These are phyloP conservation scores for Actinemys pallida DNA, from an alignment of 2,113 vertebrate genomes.

Conservation along the genomic window DNA sequence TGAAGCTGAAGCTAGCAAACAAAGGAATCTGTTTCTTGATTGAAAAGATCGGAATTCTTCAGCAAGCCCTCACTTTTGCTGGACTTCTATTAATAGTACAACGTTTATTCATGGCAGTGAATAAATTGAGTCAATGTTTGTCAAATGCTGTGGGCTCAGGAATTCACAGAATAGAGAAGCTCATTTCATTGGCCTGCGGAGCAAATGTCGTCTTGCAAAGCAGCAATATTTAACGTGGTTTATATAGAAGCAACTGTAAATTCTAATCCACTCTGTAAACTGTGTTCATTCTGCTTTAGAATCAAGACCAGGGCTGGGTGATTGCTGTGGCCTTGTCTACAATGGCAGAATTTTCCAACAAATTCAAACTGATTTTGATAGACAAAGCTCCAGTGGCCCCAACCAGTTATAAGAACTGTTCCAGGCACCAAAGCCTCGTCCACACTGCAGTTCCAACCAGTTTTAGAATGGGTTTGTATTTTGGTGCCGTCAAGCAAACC, in stretches of 20 bases:
- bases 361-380: neutral
- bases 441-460: neutral
- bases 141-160: slow-evolving; percentile 52
- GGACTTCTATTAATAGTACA: slow-evolving; percentile 61
- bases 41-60: slow-evolving; percentile 72
- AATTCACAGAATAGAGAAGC: slow-evolving; percentile 24
- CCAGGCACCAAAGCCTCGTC: neutral
- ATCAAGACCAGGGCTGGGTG: neutral
- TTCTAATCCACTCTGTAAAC: neutral
- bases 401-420: neutral
- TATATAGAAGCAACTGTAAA: neutral
- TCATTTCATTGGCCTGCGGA: neutral
- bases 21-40: slow-evolving; percentile 55
- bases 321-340: neutral
- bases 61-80: slow-evolving; percentile 28
- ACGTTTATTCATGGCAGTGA: slow-evolving; percentile 47
- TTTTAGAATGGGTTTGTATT: neutral
- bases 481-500: neutral
- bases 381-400: neutral
- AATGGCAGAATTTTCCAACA: neutral
- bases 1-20: slow-evolving; percentile 68
- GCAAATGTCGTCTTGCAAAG: slow-evolving; percentile 6
- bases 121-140: slow-evolving; percentile 40
- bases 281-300: neutral
- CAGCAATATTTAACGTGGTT: neutral